Evolutionary conservation across 2,888 invertebrate genomes (phyloP).

Genomic region (Xestia xanthographa): DNA sequence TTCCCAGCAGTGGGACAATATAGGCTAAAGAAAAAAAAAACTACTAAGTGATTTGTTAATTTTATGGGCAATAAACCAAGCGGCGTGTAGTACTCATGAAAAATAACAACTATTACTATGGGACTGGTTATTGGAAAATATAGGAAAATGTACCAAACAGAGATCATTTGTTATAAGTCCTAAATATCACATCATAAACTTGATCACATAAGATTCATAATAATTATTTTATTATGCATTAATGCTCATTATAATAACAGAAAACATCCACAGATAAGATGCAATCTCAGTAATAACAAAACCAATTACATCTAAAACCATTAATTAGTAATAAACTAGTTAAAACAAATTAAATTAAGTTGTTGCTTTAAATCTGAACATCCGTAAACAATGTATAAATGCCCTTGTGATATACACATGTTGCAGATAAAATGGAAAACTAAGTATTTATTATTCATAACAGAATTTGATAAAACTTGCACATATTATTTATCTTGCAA

Average conservation of each 20-base stretch:
- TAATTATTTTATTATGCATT: background rate
- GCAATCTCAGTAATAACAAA: slow-evolving; percentile 10
- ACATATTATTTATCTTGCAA: background rate
- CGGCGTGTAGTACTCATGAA: background rate
- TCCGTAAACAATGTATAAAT: slow-evolving; percentile 12
- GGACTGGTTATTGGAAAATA: background rate
- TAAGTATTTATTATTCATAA: background rate
- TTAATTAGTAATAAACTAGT: slow-evolving; percentile 22
- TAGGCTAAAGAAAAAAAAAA: too few relatives aligned
- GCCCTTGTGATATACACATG: slow-evolving; percentile 5
- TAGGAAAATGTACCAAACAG: background rate
- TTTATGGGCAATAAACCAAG: too few relatives aligned
- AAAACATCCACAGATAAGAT: slow-evolving; percentile 11
- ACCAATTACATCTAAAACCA: slow-evolving; percentile 7
- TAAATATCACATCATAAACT: background rate
- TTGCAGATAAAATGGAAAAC: slow-evolving; percentile 2
- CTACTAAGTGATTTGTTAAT: too few relatives aligned
- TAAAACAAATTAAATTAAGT: slow-evolving; percentile 14
- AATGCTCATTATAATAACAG: background rate
- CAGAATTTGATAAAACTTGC: slow-evolving; percentile 1
- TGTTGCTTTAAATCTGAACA: background rate
- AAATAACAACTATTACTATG: background rate
- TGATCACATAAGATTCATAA: background rate
- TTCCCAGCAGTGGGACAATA: too few relatives aligned
- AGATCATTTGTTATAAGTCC: background rate